phyloP scores from a whole-genome alignment of 1,140 invertebrate species.

The Bemisia tabaci region DNA sequence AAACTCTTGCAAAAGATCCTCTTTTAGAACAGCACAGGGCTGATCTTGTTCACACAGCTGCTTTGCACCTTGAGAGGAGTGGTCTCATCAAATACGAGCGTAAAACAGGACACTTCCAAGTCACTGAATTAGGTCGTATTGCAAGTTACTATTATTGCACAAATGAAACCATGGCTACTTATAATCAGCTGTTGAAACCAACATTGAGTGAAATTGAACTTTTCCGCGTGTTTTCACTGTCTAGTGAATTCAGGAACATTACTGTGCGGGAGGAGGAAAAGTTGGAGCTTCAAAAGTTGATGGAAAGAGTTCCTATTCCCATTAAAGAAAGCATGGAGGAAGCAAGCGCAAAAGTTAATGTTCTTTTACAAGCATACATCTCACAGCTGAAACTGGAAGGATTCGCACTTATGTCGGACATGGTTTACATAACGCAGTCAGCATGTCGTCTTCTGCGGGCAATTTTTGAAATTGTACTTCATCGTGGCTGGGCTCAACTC shows the following conservation, averaged over 20 bases:
- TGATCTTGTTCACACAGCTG: conserved; percentile 94
- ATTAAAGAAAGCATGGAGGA: conserved; percentile 99
- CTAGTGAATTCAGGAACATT: conserved; percentile 84
- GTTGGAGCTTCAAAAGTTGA: conserved; percentile 88
- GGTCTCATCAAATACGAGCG: conserved; percentile 92
- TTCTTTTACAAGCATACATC: conserved; percentile 93
- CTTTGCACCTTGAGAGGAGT: conserved; percentile 76
- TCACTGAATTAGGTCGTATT: conserved; percentile 89
- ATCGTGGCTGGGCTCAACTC: conserved; percentile 90
- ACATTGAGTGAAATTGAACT: conserved; percentile 95
- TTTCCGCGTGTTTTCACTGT: conserved; percentile 97
- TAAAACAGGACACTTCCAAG: conserved; percentile 85
- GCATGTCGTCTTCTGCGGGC: conserved; percentile 89
- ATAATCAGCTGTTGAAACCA: conserved; percentile 93
- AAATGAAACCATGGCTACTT: conserved; percentile 90
- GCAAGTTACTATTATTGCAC: conserved; percentile 98
- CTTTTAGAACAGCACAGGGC: conserved; percentile 77
- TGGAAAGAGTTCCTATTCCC: conserved; percentile 95
- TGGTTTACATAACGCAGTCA: conserved; percentile 98
- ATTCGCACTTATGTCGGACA: conserved; percentile 96
- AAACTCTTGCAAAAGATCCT: conserved; percentile 66
- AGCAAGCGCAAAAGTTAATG: conserved; percentile 92
- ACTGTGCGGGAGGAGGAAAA: conserved; percentile 97
- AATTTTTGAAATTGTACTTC: conserved; percentile 89
- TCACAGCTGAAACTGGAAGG: conserved; percentile 97